These are phyloP conservation scores for Lophotis ruficrista DNA, from an alignment of 2,113 vertebrate species.

Conservation along the genomic window DNA sequence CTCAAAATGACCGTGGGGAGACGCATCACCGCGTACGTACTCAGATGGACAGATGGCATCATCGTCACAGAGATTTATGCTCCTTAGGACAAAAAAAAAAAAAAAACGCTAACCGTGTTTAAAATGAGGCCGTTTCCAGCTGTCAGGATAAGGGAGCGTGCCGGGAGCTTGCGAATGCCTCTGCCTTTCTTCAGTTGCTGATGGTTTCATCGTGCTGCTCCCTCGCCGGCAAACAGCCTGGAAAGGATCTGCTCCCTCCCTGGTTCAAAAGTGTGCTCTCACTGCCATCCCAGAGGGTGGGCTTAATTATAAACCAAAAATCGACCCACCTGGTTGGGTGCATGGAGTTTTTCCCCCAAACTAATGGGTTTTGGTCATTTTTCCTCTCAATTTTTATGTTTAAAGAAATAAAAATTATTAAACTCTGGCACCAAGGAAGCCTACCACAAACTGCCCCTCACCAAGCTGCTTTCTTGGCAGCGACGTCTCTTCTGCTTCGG, in stretches of 20 bases:
- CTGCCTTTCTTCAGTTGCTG: background rate
- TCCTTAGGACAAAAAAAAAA: background rate
- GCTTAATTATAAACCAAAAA: background rate
- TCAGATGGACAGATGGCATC: background rate
- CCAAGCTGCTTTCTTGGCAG: background rate
- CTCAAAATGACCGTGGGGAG: background rate
- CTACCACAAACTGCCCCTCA: background rate
- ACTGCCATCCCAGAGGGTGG: background rate
- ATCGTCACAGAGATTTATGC: background rate
- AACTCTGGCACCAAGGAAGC: background rate
- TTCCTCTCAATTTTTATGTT: background rate
- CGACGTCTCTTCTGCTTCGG: background rate
- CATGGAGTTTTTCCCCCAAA: background rate
- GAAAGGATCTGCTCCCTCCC: background rate
- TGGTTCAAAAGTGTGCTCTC: background rate
- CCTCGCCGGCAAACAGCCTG: background rate
- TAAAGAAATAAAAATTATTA: background rate
- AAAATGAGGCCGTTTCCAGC: background rate
- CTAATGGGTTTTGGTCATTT: background rate
- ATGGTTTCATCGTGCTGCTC: fast-evolving
- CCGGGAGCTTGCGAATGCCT: background rate
- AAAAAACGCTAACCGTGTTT: background rate
- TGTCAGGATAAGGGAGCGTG: background rate
- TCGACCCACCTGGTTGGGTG: background rate
- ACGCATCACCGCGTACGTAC: fast-evolving